These are phyloP conservation scores for Staurois parvus DNA, from an alignment of 2,797 vertebrate species.

Conservation along the genomic window DNA sequence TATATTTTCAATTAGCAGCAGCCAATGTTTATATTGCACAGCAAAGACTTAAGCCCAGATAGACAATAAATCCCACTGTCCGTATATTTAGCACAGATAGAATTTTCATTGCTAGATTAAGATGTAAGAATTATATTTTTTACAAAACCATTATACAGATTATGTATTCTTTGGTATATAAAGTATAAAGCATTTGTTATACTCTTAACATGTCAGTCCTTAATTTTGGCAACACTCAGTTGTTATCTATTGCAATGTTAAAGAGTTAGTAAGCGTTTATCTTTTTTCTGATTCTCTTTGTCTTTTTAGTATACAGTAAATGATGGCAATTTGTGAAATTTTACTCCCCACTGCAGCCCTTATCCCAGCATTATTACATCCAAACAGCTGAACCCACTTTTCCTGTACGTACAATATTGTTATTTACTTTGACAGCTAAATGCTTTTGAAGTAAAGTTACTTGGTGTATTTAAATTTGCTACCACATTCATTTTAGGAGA, in stretches of 20 bases:
- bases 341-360: constrained; percentile 1
- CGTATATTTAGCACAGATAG: no score
- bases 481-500: constrained; percentile 28
- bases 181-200: background rate
- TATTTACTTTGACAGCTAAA: constrained; percentile 41
- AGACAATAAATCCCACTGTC: no score
- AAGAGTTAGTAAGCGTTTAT: background rate
- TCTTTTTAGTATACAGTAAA: constrained; percentile 6
- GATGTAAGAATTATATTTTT: no score
- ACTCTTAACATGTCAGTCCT: background rate
- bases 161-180: background rate
- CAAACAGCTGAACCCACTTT: constrained; percentile 2
- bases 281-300: constrained; percentile 1
- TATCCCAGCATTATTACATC: background rate
- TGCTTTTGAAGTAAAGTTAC: constrained; percentile 27
- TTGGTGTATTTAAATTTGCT: constrained; percentile 31
- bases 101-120: no score
- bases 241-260: background rate
- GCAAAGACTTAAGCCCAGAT: no score
- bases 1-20: no score
- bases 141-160: background rate
- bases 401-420: constrained; percentile 23
- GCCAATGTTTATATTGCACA: no score
- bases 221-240: background rate
- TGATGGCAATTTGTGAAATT: background rate